phyloP scores from a whole-genome alignment of 2,797 vertebrate species.

The Cottoperca gobio region DNA sequence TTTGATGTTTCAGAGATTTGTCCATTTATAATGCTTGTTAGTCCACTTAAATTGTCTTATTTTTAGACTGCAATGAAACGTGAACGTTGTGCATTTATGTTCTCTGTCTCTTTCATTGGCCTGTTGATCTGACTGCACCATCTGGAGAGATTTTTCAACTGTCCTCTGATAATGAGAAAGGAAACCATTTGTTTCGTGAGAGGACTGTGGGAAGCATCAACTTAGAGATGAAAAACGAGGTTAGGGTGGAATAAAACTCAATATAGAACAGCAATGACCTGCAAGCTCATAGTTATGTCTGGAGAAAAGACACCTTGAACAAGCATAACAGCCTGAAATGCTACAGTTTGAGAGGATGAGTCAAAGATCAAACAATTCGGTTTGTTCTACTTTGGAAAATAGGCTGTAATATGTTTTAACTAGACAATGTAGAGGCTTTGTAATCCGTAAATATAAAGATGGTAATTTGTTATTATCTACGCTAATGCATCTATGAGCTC shows the following conservation, averaged over 20 bases:
- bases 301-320: conserved; percentile 18
- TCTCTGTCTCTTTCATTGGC: conserved; percentile 35
- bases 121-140: conserved; percentile 6
- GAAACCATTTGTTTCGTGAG: conserved; percentile 67
- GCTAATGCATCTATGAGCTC: conserved; percentile 54
- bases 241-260: conserved; percentile 23
- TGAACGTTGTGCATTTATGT: conserved; percentile 36
- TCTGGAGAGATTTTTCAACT: conserved; percentile 72
- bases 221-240: conserved; percentile 37
- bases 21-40: conserved; percentile 38
- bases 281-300: background rate
- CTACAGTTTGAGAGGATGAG: background rate
- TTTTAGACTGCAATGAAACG: conserved; percentile 47
- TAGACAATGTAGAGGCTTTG: background rate
- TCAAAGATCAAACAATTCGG: background rate
- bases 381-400: background rate
- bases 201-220: conserved; percentile 43
- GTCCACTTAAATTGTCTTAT: conserved; percentile 39
- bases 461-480: too few relatives aligned
- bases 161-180: conserved; percentile 65
- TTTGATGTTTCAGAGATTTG: conserved; percentile 46
- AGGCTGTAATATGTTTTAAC: background rate
- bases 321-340: conserved; percentile 6
- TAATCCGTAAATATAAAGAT: too few relatives aligned
- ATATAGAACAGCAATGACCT: background rate